Base-by-base conservation (phyloP, 2,888 invertebrate species). In the Netelia virgata region DNA sequence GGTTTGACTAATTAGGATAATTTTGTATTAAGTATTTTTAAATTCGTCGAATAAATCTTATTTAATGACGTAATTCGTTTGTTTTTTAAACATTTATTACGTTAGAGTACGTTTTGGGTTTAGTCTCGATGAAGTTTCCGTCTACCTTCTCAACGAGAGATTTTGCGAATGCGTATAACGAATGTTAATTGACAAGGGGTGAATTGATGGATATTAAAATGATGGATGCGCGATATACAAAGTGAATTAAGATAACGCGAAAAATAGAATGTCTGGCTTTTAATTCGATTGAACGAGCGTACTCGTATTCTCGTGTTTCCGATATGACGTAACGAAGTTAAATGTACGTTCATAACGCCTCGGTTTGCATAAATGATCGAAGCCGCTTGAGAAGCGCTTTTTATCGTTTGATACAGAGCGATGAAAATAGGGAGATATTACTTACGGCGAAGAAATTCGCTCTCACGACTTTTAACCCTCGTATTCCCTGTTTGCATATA, bases 381-480 rank as follows among this genome's bases (percentile, higher is more conserved):
- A 81, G 82, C 57, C 6, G 53, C 74, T 82, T 74, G 63, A 50
- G 36, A 55, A 18, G 70, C 47, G 53, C 63, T 77, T 50, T 2
- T 20, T 18, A 50, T 64, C 64, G 41, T 82, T 77, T 43, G 50
- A 66, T 36, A 61, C 14, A 2, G 14, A 28, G 63, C 10, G 53
- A 72, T 18, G 55, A 11, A 70, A 41, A 57, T 23, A 64, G 14
- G 61, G 47, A 63, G 55, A 47, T 20, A 64, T 1, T 16, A 36
- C 10, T 59, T 8, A 14, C 36, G 55, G 1, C 23, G 41, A 78
- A 63, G 36, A 69, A 66, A 72, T 70, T 61, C 23, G 69, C 70
- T 87, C 87, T 86, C 86, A 86, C 84, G 86, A 84, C 73, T 79
- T 84, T 80, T 79, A 64, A 76, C 79, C 84, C 81, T 78, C 77